A percentile compares a stretch with the other conserved stretches of the same genome.
Conservation (phyloP, 1,140 invertebrate species). For the Meloidogyne floridensis region DNA sequence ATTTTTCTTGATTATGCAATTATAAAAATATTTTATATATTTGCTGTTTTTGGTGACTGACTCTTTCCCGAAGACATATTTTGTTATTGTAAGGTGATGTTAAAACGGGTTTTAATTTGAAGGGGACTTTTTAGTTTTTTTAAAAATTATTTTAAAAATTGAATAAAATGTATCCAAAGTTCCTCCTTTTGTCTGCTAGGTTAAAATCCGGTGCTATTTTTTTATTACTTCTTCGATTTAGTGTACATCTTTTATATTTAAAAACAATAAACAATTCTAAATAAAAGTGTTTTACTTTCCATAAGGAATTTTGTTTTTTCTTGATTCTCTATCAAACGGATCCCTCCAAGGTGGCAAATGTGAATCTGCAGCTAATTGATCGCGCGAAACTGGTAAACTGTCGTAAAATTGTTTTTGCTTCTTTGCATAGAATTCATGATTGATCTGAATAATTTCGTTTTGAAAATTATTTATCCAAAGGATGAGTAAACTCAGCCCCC, state of each 20-base stretch:
- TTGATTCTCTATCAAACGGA: constrained; percentile 8
- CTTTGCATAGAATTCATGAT: constrained; percentile 11
- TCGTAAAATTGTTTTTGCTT: background rate
- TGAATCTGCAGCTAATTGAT: constrained; percentile 7
- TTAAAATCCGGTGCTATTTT: background rate
- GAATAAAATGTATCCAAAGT: too few relatives aligned
- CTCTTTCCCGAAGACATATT: background rate
- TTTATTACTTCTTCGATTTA: background rate
- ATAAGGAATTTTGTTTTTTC: background rate
- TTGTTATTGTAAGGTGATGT: background rate
- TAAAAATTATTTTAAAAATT: too few relatives aligned
- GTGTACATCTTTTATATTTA: background rate
- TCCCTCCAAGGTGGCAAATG: constrained; percentile 10
- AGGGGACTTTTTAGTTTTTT: background rate
- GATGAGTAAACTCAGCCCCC: too few relatives aligned
- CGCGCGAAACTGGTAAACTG: background rate
- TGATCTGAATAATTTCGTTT: background rate
- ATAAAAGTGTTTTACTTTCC: constrained; percentile 12
- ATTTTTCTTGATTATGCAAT: background rate
- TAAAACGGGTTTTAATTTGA: constrained; percentile 4
- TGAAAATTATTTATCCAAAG: too few relatives aligned
- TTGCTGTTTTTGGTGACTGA: background rate
- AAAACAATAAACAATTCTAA: background rate
- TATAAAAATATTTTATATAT: background rate
- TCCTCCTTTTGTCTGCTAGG: too few relatives aligned